These are phyloP conservation scores for Gadus macrocephalus DNA, from an alignment of 2,113 vertebrate genomes.

Conservation along the genomic window DNA sequence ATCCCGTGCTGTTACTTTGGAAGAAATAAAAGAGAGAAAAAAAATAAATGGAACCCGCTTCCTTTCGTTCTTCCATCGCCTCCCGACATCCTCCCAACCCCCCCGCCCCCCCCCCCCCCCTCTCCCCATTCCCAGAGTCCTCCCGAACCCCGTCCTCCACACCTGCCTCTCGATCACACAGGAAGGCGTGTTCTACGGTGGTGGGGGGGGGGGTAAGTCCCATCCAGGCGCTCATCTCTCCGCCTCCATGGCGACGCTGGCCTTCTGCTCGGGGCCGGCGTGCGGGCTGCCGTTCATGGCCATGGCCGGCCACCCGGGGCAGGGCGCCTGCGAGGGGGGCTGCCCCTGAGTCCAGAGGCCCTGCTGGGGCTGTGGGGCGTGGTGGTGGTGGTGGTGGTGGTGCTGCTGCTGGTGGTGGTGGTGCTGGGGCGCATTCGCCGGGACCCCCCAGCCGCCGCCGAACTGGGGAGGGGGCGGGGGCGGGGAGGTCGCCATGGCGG, in stretches of 20 bases:
- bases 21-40: constrained; percentile 39
- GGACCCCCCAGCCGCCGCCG: constrained; percentile 74
- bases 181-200: not conserved
- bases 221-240: constrained; percentile 87
- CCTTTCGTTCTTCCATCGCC: not conserved
- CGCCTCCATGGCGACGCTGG: constrained; percentile 90
- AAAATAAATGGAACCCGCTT: constrained; percentile 43
- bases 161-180: constrained; percentile 8
- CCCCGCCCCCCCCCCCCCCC: constrained; percentile 1
- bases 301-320: constrained; percentile 81
- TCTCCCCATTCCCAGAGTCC: constrained; percentile 10
- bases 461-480: constrained; percentile 74
- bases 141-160: not conserved
- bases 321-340: constrained; percentile 69
- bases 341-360: constrained; percentile 87
- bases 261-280: constrained; percentile 83
- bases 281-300: constrained; percentile 60
- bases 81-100: constrained; percentile 4
- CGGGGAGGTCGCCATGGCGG: constrained; percentile 83
- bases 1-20: constrained; percentile 18
- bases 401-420: too few species aligned
- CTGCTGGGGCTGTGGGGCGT: constrained; percentile 65
- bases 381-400: too few species aligned
- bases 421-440: constrained; percentile 70
- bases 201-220: constrained; percentile 34